These are phyloP conservation scores for Prunella fulvescens DNA, from an alignment of 2,113 vertebrate genomes.

Conservation along the genomic window DNA sequence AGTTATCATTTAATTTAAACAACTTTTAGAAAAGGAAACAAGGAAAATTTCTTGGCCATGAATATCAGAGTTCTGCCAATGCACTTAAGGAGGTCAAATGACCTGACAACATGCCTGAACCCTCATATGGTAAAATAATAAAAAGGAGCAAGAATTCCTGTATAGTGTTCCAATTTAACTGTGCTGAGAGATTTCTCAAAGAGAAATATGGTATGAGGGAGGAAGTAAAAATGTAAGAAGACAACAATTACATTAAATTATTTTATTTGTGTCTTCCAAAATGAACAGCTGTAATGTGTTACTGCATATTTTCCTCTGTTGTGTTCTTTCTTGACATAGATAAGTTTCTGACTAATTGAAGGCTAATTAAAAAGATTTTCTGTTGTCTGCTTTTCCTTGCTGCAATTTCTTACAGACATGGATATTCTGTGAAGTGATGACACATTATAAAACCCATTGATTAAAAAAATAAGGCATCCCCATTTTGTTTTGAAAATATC, in stretches of 20 bases:
- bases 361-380: neutral
- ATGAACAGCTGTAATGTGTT: neutral
- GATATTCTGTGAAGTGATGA: neutral
- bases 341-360: neutral
- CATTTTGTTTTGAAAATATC: neutral
- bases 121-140: constrained; percentile 51
- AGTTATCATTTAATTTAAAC: neutral
- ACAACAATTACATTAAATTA: neutral
- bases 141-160: neutral
- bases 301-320: neutral
- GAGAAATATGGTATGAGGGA: neutral
- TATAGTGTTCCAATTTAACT: neutral
- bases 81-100: constrained; percentile 48
- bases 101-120: constrained; percentile 23
- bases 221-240: neutral
- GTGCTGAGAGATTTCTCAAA: constrained; percentile 12
- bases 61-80: constrained; percentile 21
- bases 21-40: neutral
- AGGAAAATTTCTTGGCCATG: constrained; percentile 1
- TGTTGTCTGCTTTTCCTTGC: neutral
- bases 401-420: neutral
- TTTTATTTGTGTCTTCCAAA: neutral
- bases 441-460: neutral
- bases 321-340: neutral
- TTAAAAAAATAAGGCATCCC: neutral